These are phyloP conservation scores for Athene cunicularia DNA, from an alignment of 2,113 vertebrate genomes.

Conservation along the genomic window DNA sequence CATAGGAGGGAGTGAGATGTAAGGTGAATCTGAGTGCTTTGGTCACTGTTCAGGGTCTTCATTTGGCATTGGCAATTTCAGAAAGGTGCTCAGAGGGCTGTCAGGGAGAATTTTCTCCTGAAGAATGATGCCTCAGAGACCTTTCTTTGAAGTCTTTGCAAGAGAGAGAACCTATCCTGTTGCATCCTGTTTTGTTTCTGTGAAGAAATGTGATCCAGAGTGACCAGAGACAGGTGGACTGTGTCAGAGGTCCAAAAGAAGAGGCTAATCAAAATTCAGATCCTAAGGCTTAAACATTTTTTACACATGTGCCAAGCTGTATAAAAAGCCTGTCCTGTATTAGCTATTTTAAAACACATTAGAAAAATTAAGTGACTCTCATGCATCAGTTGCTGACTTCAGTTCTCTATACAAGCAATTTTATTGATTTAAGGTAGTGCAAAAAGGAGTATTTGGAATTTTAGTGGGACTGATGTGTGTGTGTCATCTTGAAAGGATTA, in stretches of 20 bases:
- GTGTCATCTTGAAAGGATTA: neutral
- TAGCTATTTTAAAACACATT: constrained; percentile 28
- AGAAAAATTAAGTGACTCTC: neutral
- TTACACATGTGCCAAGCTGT: neutral
- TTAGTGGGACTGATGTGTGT: neutral
- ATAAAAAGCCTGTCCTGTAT: constrained; percentile 21
- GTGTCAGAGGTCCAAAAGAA: constrained; percentile 2
- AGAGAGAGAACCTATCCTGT: neutral
- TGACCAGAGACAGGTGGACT: neutral
- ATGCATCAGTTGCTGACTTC: neutral
- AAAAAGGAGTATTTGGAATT: neutral
- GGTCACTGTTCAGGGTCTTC: neutral
- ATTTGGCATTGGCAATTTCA: neutral
- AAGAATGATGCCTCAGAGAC: neutral
- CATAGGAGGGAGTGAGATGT: neutral
- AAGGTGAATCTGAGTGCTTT: neutral
- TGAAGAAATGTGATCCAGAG: neutral
- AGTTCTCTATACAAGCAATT: neutral
- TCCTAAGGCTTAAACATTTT: neutral
- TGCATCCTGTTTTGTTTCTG: neutral
- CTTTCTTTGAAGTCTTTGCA: neutral
- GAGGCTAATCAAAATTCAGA: neutral
- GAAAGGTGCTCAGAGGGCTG: neutral
- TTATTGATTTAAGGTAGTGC: neutral
- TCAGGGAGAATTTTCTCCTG: neutral